Conservation (phyloP, 1,140 invertebrate species). For the Planococcus citri region DNA sequence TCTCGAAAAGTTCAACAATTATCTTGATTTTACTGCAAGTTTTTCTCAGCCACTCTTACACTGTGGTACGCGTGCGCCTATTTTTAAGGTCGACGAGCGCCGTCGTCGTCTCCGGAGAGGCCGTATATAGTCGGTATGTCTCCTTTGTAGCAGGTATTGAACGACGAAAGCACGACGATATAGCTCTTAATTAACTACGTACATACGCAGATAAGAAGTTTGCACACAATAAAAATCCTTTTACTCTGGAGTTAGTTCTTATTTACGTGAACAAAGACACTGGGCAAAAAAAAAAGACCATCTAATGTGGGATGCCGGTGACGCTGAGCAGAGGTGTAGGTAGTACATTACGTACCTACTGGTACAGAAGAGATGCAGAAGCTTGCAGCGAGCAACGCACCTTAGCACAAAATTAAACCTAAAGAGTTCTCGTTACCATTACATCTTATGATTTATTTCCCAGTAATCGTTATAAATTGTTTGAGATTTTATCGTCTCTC, state of each 20-base stretch:
- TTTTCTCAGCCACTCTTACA: too few relatives aligned
- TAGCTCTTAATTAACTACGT: slow-evolving; percentile 2
- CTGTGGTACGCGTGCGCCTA: background rate
- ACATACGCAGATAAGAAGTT: slow-evolving; percentile 1
- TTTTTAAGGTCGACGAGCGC: too few relatives aligned
- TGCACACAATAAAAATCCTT: background rate
- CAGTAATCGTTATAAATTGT: slow-evolving; percentile 7
- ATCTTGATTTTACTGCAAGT: too few relatives aligned
- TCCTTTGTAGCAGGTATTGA: background rate
- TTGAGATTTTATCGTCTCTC: background rate
- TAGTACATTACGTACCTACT: too few relatives aligned
- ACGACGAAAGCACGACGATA: slow-evolving; percentile 5
- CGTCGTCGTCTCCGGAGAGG: too few relatives aligned
- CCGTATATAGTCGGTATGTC: background rate
- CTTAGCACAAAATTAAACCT: background rate
- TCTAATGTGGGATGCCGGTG: background rate
- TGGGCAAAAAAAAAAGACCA: background rate
- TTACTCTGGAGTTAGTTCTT: background rate
- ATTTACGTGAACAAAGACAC: background rate
- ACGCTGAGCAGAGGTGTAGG: background rate
- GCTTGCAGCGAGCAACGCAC: background rate
- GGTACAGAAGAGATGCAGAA: too few relatives aligned
- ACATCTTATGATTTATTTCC: slow-evolving; percentile 3
- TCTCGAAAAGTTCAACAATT: too few relatives aligned
- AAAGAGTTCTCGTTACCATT: background rate